Evolutionary conservation across 2,888 invertebrate species (phyloP).

Genomic region (Bhutanitis thaidina): DNA sequence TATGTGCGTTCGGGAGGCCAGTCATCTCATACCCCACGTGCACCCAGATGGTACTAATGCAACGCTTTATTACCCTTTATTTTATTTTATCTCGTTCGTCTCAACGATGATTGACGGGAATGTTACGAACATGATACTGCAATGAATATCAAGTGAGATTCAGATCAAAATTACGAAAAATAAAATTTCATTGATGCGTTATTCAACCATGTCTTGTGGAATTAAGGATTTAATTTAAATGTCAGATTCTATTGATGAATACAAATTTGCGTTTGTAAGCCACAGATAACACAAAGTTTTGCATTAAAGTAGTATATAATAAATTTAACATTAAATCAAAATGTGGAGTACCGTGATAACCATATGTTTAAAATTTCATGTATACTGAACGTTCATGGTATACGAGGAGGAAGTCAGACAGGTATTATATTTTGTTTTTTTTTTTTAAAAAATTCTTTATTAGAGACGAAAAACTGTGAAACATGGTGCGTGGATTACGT

Average conservation of each 20-base stretch:
- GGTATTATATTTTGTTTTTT: too few relatives aligned
- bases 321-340: too few relatives aligned
- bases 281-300: too few relatives aligned
- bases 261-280: too few relatives aligned
- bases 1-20: conserved; percentile 52
- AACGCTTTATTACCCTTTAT: background rate
- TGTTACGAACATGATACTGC: conserved; percentile 12
- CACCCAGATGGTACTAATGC: conserved; percentile 20
- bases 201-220: background rate
- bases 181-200: background rate
- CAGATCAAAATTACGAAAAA: background rate
- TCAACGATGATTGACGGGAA: conserved; percentile 17
- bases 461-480: conserved; percentile 63
- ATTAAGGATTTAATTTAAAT: conserved; percentile 11
- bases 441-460: too few relatives aligned
- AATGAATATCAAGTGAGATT: background rate
- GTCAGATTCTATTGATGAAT: background rate
- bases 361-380: too few relatives aligned
- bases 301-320: too few relatives aligned
- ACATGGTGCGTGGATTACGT: conserved; percentile 64
- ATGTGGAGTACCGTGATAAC: too few relatives aligned
- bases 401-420: too few relatives aligned
- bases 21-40: conserved; percentile 28
- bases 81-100: conserved; percentile 1
- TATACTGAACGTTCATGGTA: too few relatives aligned